Evolutionary conservation across 37 sponge, comb jelly and placozoan species (phyloP), one percentile per base, ranked within the genome.

Genomic region (Theonella swinhoei): DNA sequence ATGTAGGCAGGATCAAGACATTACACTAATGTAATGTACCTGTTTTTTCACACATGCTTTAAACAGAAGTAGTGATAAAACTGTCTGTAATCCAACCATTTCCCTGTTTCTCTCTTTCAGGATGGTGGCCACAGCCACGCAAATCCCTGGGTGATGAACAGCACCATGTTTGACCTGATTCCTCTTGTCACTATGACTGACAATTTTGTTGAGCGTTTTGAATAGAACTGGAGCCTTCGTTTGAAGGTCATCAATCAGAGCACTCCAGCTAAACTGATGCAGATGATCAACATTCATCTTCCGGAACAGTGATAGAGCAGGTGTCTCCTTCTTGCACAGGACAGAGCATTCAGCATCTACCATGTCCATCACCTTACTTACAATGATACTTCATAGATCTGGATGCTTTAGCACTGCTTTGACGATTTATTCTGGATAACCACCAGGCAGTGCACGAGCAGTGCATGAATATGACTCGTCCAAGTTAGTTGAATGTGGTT

Each of bases 81-180:
- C 4, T 19, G 43, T 2, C 54, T 74, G 75, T 31, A 74, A 17
- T 47, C 75, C 75, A 42, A 20, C 22, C 42, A 74, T 42, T 7
- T 74, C 43, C 28, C 42, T 38, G 75, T 74, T 74, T 74, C 75
- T 37, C 47, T 74, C 75, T 41, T 74, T 74, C 54, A 74, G 75
- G 42, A 74, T 30, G 22, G 41, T 24, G 2, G 75, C 39, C 3
- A 29, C 54, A 19, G 75, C 75, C 75, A 74, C 41, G 75, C 75
- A 38, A 24, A 74, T 74, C 2, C 75, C 75, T 19, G 75, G 75
- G 2, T 74, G 25, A 14, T 74, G 75, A 74, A 39, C n/a, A n/a
- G 23, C 23, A 1, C 75, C 75, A 42, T 25, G n/a, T 47, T 74
- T 74, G 47, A 29, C 25, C 30, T 74, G 24, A 31, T 74, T 74